Base-by-base conservation (phyloP, 2,888 invertebrate genomes). In the Agonopterix alstromeriana region DNA sequence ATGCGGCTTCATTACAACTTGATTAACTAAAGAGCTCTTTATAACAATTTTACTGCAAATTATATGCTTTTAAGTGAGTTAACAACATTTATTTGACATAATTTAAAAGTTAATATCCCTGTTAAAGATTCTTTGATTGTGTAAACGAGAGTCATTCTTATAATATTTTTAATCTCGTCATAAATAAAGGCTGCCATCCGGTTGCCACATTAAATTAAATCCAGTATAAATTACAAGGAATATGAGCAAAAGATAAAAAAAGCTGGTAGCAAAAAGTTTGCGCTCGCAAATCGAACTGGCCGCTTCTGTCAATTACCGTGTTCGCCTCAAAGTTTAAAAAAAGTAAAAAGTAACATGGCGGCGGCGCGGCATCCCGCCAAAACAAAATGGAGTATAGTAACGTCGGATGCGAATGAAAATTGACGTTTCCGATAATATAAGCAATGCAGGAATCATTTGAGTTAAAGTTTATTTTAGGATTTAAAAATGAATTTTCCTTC, bases 221-320 rank as follows among this genome's bases (percentile, higher is more conserved):
- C 52, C 58, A 45, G 42, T 47, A 42, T 42, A 36, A 42, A 35
- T 47, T 42, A 36, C 42, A 36, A 36, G 12, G 14, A 42, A 36
- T 42, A 47, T 47, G 46, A 52, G 11, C 7, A 42, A 42, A 42
- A 42, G 12, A 42, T 8, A 17, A 17, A 17, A 17, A 42, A 42
- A 42, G 7, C 7, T 48, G 49, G 35, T 49, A 56, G 45, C 52
- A 53, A 59, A 70, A 67, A 70, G 60, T 65, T 56, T 55, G 48
- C 49, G 55, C 60, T 60, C 61, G 62, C 42, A 42, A 65, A 65
- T 50, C 47, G 51, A 51, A 47, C 49, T 52, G 67, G 69, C 67
- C 65, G 68, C 60, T 61, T 63, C 69, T 73, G 73, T 73, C 73
- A 73, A 73, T 73, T 73, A 73, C 64, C 56, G 58, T 42, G 58